Evolutionary conservation across 2,113 vertebrate species (phyloP), one percentile per base, ranked within the genome.

Genomic region (Brachirus orientalis): DNA sequence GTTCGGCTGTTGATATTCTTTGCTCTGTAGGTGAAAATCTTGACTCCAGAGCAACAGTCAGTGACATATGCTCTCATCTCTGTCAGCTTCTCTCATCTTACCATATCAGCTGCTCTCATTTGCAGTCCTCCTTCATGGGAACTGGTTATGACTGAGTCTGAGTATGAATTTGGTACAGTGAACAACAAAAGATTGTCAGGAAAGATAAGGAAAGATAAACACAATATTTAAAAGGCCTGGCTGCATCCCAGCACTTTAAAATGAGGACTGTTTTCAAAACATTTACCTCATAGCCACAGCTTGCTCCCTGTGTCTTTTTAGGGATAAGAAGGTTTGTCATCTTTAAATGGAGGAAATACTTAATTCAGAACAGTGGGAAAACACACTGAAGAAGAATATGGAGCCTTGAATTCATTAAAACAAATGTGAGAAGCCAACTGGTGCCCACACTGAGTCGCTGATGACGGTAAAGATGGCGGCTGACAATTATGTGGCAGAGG

Each of bases 291-390:
- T 6, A 4, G 18, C 13, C 0, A 4, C 41, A 37, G 37, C 45
- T 60, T 8, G 41, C 45, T 20, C 38, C 63, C 43, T 58, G 60
- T 69, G 36, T 47, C 56, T 60, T 47, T 76, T 53, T 14, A 75
- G 41, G 51, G 56, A 4, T 44, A 13, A 55, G 19, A 1, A 7
- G 18, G 61, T 61, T 52, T 0, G 7, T 54, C 53, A 40, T 64
- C 58, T 62, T 68, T 63, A 57, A 66, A 75, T 52, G 54, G 60
- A 58, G 45, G 44, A 66, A 75, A 69, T 63, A 20, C 44, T 71
- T 63, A 54, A 76, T 61, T 64, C 65, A 72, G 58, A 55, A 69
- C 36, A 52, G 57, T 51, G 67, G 68, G 82, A 77, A 79, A 82
- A 78, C 65, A 63, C 54, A 63, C 37, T 37, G 17, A 35, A 77